Percentiles rank a stretch among this genome's conserved stretches.
Conservation (phyloP, 2,888 invertebrate species). For the Tetranychus piercei region DNA sequence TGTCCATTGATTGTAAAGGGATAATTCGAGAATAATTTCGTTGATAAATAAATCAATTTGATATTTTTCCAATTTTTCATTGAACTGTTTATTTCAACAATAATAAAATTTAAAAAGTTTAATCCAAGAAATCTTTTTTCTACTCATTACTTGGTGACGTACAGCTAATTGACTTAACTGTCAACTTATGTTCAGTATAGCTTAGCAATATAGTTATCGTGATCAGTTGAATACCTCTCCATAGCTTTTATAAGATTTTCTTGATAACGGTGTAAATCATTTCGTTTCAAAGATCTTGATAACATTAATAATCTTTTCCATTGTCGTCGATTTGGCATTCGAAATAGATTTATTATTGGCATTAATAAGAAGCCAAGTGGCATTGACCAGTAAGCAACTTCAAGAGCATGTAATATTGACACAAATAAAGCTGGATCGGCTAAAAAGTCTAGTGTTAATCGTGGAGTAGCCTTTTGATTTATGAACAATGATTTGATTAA, state of each 20-base stretch:
- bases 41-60: no score
- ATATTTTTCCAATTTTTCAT: no score
- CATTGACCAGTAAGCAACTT: constrained; percentile 21
- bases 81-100: no score
- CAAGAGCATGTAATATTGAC: constrained; percentile 19
- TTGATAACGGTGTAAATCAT: not conserved
- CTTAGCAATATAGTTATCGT: no score
- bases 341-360: constrained; percentile 22
- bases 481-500: no score
- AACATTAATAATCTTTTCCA: not conserved
- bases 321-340: constrained; percentile 20
- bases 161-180: no score
- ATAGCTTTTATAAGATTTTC: not conserved
- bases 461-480: not conserved
- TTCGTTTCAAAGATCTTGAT: not conserved
- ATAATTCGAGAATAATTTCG: no score
- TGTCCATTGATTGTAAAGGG: no score
- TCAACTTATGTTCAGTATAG: no score
- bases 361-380: constrained; percentile 21
- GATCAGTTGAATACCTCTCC: not conserved
- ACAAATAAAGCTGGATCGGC: constrained; percentile 21
- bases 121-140: no score
- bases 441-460: constrained; percentile 14
- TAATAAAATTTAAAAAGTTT: no score
- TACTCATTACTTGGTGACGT: no score